Conservation (phyloP, 2,113 vertebrate species). For the Salvelinus sp. region DNA sequence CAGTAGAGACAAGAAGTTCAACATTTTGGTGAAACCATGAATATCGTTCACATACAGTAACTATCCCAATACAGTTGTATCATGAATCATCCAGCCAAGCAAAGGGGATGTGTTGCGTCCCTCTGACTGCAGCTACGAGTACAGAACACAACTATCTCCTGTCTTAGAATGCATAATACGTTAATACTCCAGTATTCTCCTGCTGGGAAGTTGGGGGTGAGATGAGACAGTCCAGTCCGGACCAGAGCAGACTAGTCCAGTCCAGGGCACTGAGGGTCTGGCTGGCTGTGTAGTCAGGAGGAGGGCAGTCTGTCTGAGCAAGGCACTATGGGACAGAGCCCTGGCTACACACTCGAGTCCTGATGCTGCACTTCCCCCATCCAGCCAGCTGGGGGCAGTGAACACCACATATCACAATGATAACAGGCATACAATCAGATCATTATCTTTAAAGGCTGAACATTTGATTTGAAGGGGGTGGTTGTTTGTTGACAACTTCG, state of each 20-base stretch:
- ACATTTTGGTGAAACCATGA: constrained; percentile 41
- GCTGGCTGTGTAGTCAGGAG: no score
- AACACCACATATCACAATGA: constrained; percentile 27
- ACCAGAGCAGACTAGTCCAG: not conserved
- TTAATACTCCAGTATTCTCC: constrained; percentile 16
- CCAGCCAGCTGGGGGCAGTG: constrained; percentile 55
- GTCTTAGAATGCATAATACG: constrained; percentile 15
- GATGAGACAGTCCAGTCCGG: not conserved
- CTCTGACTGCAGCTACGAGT: constrained; percentile 27
- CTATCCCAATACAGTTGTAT: constrained; percentile 61
- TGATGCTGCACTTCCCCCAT: constrained; percentile 50
- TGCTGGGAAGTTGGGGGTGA: constrained; percentile 23
- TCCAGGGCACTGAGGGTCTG: no score
- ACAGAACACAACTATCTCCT: constrained; percentile 27
- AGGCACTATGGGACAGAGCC: constrained; percentile 68
- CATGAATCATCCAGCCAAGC: constrained; percentile 34
- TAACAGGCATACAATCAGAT: no score
- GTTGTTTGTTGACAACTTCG: constrained; percentile 13
- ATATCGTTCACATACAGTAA: constrained; percentile 42
- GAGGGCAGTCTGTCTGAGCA: constrained; percentile 61
- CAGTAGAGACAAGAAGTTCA: constrained; percentile 54
- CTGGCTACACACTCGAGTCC: constrained; percentile 45
- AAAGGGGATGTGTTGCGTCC: constrained; percentile 28
- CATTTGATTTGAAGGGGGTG: no score
- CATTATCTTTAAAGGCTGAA: constrained; percentile 19